Evolutionary conservation across 2,888 invertebrate species (phyloP).

Genomic region (Drosophila rellima): DNA sequence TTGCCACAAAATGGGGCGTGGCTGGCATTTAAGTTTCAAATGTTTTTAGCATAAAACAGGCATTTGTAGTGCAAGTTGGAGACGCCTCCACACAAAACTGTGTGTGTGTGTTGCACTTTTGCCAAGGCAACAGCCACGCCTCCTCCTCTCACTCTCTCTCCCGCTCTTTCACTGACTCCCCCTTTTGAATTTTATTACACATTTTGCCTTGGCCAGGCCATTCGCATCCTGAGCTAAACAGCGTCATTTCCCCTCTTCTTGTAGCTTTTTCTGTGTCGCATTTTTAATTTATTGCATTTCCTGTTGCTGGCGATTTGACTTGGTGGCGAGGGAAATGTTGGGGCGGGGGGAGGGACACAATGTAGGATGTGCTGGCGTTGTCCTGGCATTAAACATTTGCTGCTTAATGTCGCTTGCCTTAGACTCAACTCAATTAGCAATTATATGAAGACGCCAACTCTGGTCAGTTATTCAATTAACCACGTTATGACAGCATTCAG

Average conservation of each 20-base stretch:
- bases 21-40: slow-evolving; percentile 60
- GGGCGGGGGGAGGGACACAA: not conserved
- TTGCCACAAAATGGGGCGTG: slow-evolving; percentile 49
- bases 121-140: slow-evolving; percentile 40
- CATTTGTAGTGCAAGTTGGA: slow-evolving; percentile 1
- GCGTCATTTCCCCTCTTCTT: slow-evolving; percentile 26
- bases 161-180: not conserved
- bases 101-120: slow-evolving; percentile 44
- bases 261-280: slow-evolving; percentile 23
- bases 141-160: not conserved
- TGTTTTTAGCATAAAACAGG: slow-evolving; percentile 17
- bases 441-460: slow-evolving; percentile 34
- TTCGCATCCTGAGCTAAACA: slow-evolving; percentile 36
- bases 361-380: slow-evolving; percentile 21
- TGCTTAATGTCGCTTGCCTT: slow-evolving; percentile 26
- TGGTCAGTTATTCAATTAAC: slow-evolving; percentile 51
- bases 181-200: slow-evolving; percentile 48
- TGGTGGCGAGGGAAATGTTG: not conserved
- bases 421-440: slow-evolving; percentile 47
- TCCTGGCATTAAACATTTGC: slow-evolving; percentile 36
- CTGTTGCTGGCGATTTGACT: slow-evolving; percentile 31
- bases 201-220: slow-evolving; percentile 41
- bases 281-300: slow-evolving; percentile 66
- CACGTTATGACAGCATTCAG: slow-evolving; percentile 47
- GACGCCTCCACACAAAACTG: slow-evolving; percentile 28